Evolutionary conservation across 1,140 invertebrate species (phyloP).

Genomic region (Drosophila nannoptera): DNA sequence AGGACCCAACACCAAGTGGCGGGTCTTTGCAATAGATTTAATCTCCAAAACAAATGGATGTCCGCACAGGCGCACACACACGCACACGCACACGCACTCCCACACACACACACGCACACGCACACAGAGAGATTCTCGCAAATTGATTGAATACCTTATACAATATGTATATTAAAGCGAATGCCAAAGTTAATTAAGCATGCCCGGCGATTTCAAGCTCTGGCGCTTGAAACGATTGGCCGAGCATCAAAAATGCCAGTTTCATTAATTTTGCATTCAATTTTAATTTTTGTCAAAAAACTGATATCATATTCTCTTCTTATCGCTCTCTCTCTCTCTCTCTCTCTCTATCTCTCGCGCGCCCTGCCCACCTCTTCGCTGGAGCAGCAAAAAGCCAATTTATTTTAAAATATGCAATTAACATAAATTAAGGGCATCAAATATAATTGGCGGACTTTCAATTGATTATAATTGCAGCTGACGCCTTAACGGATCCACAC

Average conservation of each 20-base stretch:
- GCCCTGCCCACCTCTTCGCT: background rate
- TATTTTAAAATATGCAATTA: slow-evolving; percentile 75
- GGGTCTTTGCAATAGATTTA: too few species aligned
- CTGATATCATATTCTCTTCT: background rate
- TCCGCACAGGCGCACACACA: too few species aligned
- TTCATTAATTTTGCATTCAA: slow-evolving; percentile 39
- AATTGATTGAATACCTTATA: slow-evolving; percentile 14
- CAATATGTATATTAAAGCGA: background rate
- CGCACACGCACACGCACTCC: too few species aligned
- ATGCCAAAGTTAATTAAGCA: slow-evolving; percentile 1
- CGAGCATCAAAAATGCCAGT: slow-evolving; percentile 5
- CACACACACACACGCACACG: too few species aligned
- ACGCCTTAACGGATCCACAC: slow-evolving; percentile 15
- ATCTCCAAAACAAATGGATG: too few species aligned
- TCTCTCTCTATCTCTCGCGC: too few species aligned
- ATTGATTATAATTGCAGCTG: slow-evolving; percentile 73
- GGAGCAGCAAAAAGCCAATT: slow-evolving; percentile 42
- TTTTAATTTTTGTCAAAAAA: slow-evolving; percentile 7
- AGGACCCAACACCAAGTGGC: too few species aligned
- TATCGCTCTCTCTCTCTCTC: too few species aligned
- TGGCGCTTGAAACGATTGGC: background rate
- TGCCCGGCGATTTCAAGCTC: background rate
- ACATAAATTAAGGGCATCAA: slow-evolving; percentile 70
- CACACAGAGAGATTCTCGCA: too few species aligned
- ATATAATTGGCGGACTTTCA: slow-evolving; percentile 62